Base-by-base conservation (phyloP, 2,888 invertebrate species). In the Andricus curvator region DNA sequence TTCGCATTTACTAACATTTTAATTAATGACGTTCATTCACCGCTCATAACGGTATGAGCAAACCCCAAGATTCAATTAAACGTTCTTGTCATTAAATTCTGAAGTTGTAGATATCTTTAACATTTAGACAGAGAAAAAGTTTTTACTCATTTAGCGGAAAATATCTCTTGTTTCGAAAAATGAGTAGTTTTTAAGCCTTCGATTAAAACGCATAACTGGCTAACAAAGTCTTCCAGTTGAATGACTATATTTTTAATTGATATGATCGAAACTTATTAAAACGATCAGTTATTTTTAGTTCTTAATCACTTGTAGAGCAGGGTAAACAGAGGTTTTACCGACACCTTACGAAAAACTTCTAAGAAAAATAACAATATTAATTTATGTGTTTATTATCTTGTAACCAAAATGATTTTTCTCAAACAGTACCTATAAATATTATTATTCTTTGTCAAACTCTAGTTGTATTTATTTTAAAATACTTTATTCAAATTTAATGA, bases 11-110 rank as follows among this genome's bases (percentile, higher is more conserved):
- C 56, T 74, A 56, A 74, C 51, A 74, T 74, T 74, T 74, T 56
- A 74, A 74, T 74, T 74, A 74, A 74, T 74, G n/a, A 51, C 74
- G 74, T 74, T 74, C 74, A 74, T 74, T 74, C 74, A 74, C 56
- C 74, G 74, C 74, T 56, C 25, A 70, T 74, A 74, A 74, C 74
- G 74, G 74, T 48, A 74, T 74, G 51, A 56, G 56, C 29, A 33
- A n/a, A 74, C 51, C 70, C n/a, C 56, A 74, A 74, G 74, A 74
- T 74, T 74, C 74, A 74, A 74, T 74, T 74, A 74, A 74, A 74
- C 74, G 51, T 48, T 74, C 56, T 74, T 56, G 74, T 74, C 74
- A 74, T 74, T 56, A 74, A 56, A 56, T 56, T 44, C 56, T 74
- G 51, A 74, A 56, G 25, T 74, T 74, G 56, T 33, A 15, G 15